Evolutionary conservation across 2,888 invertebrate species (phyloP).

Genomic region (Cheilosia pagana): DNA sequence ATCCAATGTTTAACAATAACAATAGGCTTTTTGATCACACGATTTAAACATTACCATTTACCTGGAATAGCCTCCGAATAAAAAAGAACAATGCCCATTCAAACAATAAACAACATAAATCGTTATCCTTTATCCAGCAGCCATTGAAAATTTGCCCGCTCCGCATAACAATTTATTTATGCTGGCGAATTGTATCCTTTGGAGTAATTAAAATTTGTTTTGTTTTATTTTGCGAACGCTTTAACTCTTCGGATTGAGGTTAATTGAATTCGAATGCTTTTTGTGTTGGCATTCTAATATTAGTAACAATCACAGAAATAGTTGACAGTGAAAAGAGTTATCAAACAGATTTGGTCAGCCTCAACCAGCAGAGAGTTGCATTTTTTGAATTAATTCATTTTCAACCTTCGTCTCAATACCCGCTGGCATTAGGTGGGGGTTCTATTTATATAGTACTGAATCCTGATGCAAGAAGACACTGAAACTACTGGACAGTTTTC

Average conservation of each 20-base stretch:
- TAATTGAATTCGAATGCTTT: constrained; percentile 10
- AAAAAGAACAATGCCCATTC: neutral
- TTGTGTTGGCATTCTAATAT: too few species aligned
- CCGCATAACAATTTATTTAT: neutral
- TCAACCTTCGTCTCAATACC: too few species aligned
- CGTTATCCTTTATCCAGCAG: constrained; percentile 40
- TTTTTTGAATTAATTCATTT: too few species aligned
- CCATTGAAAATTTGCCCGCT: constrained; percentile 28
- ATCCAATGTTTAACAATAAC: constrained; percentile 24
- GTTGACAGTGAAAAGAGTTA: too few species aligned
- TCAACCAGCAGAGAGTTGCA: too few species aligned
- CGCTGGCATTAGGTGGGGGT: too few species aligned
- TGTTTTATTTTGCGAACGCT: neutral
- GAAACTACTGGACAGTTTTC: too few species aligned
- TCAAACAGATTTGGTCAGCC: too few species aligned
- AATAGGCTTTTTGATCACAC: constrained; percentile 34
- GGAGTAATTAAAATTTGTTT: constrained; percentile 9
- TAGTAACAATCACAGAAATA: too few species aligned
- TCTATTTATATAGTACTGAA: too few species aligned
- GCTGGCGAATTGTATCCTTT: constrained; percentile 1
- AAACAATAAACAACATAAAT: constrained; percentile 34
- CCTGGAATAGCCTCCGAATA: neutral
- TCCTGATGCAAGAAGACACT: too few species aligned
- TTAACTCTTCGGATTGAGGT: neutral
- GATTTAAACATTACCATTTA: constrained; percentile 32